Percentiles rank a stretch among this genome's conserved stretches.
phyloP scores from a whole-genome alignment of 2,113 vertebrate species.

The Urocynchramus pylzowi region DNA sequence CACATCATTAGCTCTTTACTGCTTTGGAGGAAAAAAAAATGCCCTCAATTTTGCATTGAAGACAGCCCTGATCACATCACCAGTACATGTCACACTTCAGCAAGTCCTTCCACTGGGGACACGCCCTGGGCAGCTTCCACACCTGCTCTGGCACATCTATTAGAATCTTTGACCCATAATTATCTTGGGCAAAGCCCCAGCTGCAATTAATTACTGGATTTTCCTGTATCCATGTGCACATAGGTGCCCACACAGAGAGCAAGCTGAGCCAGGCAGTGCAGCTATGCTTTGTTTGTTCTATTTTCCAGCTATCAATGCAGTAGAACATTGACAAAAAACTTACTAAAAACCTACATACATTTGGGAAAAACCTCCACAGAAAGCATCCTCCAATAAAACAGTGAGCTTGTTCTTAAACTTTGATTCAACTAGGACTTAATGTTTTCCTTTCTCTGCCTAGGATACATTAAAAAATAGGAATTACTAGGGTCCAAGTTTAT shows the following conservation, averaged over 20 bases:
- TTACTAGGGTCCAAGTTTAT: neutral
- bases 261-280: accelerated
- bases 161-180: neutral
- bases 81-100: neutral
- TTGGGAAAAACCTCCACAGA: neutral
- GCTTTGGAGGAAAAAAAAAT: neutral
- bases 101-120: neutral
- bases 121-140: neutral
- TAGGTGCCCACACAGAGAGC: neutral
- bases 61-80: neutral
- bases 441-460: neutral
- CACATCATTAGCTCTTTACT: neutral
- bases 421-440: neutral
- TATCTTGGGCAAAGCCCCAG: neutral
- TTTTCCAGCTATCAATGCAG: neutral
- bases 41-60: neutral
- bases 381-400: neutral
- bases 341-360: neutral
- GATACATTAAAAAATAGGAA: neutral
- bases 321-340: neutral
- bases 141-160: neutral
- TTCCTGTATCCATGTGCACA: neutral
- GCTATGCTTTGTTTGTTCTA: neutral
- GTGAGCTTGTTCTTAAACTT: neutral
- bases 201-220: neutral